Base-by-base conservation (phyloP, 2,888 invertebrate species). In the Chrysomela aeneicollis region DNA sequence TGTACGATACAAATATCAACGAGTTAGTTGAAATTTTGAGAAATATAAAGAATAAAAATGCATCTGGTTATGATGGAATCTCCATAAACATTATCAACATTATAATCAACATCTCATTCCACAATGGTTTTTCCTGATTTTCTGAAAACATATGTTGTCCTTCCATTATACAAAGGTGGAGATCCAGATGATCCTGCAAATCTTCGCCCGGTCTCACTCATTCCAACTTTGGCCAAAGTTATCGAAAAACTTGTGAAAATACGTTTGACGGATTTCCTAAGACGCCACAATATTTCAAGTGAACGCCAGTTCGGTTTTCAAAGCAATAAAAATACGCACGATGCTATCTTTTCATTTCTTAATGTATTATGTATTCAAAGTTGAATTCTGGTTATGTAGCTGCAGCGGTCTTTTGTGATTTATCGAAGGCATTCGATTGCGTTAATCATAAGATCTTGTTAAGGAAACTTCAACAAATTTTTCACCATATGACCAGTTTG, bases 231-330 rank as follows among this genome's bases (percentile, higher is more conserved):
- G n/a, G n/a, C n/a, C n/a, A n/a, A n/a, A n/a, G n/a, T n/a, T n/a
- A n/a, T n/a, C 18, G 10, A 46, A 12, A 46, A 46, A 46, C 18
- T 46, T 8, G 46, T 46, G 46, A 46, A 46, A 46, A 15, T 15
- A n/a, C n/a, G n/a, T 46, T 46, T 46, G 46, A 46, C n/a, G n/a
- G n/a, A 46, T 10, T 46, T 46, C n/a, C 18, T 46, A 12, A 46
- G 18, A 8, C n/a, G n/a, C 10, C 8, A 46, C n/a, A 46, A 12
- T 12, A 46, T 46, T 18, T 8, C 18, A 17, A 46, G 46, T 9
- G 17, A 46, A 3, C n/a, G 17, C 46, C 46, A 46, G 12, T 46
- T 46, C 17, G 46, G 46, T n/a, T 46, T 46, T 17, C 46, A 46
- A 17, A 46, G 3, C 4, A 17, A 46, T 3, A 46, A 46, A 17